Evolutionary conservation across 2,113 vertebrate species (phyloP).

Genomic region (Channa argus): DNA sequence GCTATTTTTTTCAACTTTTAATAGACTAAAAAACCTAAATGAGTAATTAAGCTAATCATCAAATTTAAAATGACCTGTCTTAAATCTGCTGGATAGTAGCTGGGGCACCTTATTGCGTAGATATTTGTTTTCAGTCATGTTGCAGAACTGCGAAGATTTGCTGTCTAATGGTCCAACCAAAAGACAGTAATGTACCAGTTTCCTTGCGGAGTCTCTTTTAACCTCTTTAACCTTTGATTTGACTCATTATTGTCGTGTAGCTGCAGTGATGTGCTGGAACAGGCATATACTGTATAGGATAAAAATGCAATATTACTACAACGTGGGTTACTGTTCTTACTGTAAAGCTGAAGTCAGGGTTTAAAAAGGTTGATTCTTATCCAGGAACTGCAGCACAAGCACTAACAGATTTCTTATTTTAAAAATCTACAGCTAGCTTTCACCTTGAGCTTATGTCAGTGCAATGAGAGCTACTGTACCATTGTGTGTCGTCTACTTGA

Average conservation of each 20-base stretch:
- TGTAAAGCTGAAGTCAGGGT: constrained; percentile 31
- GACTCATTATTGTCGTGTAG: not conserved
- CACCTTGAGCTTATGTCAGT: constrained; percentile 35
- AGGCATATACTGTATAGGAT: not conserved
- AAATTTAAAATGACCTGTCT: no score
- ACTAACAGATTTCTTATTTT: constrained; percentile 16
- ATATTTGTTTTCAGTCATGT: not conserved
- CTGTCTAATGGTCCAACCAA: not conserved
- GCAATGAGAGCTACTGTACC: constrained; percentile 28
- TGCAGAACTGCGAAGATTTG: not conserved
- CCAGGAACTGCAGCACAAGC: constrained; percentile 33
- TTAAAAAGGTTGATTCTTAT: constrained; percentile 33
- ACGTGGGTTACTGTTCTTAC: not conserved
- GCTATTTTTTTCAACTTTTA: no score
- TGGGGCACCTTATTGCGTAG: no score
- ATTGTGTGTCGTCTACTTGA: constrained; percentile 34
- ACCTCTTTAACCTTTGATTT: constrained; percentile 5
- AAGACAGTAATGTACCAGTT: constrained; percentile 2
- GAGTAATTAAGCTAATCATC: no score
- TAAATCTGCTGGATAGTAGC: no score
- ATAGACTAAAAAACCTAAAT: no score
- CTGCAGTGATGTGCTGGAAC: not conserved
- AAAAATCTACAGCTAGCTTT: constrained; percentile 45
- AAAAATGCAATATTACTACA: not conserved
- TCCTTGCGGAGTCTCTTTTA: constrained; percentile 1